These are phyloP conservation scores for Ormyrus thymus DNA, from an alignment of 2,888 invertebrate species.

Conservation along the genomic window DNA sequence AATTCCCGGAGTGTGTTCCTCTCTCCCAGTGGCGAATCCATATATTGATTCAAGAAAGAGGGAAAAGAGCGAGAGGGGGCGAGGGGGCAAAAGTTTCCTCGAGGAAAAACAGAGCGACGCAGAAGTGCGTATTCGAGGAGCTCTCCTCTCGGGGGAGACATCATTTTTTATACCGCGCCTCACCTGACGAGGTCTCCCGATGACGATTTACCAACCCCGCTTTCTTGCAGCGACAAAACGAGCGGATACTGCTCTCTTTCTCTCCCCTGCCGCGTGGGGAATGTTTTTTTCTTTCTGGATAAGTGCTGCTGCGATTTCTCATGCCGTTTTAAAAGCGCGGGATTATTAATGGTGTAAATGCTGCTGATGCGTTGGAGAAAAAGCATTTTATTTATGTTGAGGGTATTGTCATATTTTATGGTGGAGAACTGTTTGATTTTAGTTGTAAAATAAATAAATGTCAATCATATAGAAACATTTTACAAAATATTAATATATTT, in stretches of 20 bases:
- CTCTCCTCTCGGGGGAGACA: conserved; percentile 17
- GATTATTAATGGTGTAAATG: neutral
- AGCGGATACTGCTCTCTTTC: neutral
- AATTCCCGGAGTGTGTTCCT: conserved; percentile 24
- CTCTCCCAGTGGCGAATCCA: neutral
- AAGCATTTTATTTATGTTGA: no score
- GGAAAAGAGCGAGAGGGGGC: neutral
- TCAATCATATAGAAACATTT: neutral
- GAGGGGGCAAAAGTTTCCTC: conserved; percentile 3
- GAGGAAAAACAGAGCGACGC: neutral
- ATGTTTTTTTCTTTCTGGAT: neutral
- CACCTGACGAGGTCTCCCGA: conserved; percentile 14
- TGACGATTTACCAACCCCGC: conserved; percentile 36
- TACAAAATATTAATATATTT: neutral
- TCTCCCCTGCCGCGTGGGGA: neutral
- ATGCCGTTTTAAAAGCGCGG: neutral
- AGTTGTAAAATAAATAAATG: neutral
- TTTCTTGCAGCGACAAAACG: neutral
- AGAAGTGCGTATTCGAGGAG: conserved; percentile 19
- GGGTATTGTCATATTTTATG: no score
- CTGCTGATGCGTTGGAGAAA: neutral
- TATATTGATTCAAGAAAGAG: conserved; percentile 42
- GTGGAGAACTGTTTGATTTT: no score
- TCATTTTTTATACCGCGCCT: conserved; percentile 30
- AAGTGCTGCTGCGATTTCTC: conserved; percentile 10